Percentiles rank a stretch among this genome's conserved stretches.
Evolutionary conservation across 2,797 vertebrate genomes (phyloP).

Genomic region (Channa striata): DNA sequence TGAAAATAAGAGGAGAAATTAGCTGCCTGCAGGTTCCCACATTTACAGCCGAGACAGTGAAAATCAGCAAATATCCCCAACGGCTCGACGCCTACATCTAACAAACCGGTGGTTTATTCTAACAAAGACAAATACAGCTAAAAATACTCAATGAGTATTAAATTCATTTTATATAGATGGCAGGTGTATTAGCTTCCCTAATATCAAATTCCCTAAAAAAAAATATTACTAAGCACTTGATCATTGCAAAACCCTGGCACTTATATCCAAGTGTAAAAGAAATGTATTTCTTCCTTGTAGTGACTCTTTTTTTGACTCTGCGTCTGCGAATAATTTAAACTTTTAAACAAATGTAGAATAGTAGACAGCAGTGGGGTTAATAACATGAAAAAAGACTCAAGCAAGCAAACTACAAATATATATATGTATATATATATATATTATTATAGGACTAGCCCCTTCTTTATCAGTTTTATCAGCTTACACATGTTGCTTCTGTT

Average conservation of each 20-base stretch:
- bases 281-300: no score
- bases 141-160: not conserved
- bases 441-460: no score
- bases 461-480: no score
- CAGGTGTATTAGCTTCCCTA: not conserved
- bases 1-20: rapidly evolving
- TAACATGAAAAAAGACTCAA: no score
- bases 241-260: not conserved
- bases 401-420: no score
- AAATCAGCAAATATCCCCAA: conserved; percentile 6
- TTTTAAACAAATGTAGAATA: no score
- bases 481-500: no score
- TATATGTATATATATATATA: no score
- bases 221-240: not conserved
- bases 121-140: not conserved
- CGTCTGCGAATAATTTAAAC: no score
- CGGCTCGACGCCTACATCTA: not conserved
- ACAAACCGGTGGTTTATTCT: conserved; percentile 1
- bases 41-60: conserved; percentile 19
- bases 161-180: not conserved
- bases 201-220: not conserved
- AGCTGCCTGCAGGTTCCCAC: not conserved
- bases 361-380: no score
- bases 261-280: not conserved
- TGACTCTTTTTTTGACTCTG: no score